A percentile compares a stretch with the other conserved stretches of the same genome.
phyloP scores from a whole-genome alignment of 2,888 invertebrate genomes.

The Eumacrocentrus americanus region DNA sequence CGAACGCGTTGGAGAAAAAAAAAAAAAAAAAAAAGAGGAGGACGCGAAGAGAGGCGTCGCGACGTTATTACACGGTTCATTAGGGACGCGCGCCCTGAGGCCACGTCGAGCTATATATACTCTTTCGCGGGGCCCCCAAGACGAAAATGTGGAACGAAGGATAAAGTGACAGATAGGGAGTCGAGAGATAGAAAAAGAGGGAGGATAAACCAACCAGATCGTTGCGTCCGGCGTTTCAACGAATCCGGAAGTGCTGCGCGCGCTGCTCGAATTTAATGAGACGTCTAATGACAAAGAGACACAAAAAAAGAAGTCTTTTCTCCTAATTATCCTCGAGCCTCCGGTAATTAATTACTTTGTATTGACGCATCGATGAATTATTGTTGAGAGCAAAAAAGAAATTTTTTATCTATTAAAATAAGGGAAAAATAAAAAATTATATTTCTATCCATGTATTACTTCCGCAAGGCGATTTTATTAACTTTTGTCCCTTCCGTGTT shows the following conservation, averaged over 20 bases:
- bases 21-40: constrained; percentile 6
- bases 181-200: constrained; percentile 16
- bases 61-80: constrained; percentile 59
- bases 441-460: not conserved
- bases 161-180: constrained; percentile 11
- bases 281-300: not conserved
- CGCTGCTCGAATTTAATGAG: not conserved
- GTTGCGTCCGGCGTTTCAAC: constrained; percentile 6
- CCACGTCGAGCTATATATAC: constrained; percentile 26
- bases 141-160: constrained; percentile 32
- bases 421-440: not conserved
- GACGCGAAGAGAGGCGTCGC: constrained; percentile 37
- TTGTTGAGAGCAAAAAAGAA: not conserved
- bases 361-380: not conserved
- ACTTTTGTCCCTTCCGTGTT: not conserved
- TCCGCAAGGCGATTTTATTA: not conserved
- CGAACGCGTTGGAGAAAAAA: not conserved
- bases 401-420: not conserved
- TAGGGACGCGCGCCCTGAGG: constrained; percentile 46
- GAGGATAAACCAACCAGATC: constrained; percentile 17
- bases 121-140: constrained; percentile 24
- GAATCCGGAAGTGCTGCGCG: not conserved
- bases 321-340: not conserved
- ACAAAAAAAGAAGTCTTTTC: not conserved
- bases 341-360: not conserved